These are phyloP conservation scores for Habroteleia sp. DNA, from an alignment of 2,888 invertebrate genomes.

Conservation along the genomic window DNA sequence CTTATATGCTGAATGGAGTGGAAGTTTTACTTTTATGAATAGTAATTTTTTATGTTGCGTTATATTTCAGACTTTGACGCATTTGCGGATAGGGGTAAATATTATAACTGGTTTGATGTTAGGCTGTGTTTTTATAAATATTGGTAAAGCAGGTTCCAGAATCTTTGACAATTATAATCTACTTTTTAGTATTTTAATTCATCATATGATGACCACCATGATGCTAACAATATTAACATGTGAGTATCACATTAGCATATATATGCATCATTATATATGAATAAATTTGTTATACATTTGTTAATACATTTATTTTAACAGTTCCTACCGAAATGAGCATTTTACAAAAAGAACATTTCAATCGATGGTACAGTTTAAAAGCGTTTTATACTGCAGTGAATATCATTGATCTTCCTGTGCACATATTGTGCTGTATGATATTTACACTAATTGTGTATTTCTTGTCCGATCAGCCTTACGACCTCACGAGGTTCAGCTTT, in stretches of 20 bases:
- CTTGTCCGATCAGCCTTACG: constrained; percentile 94
- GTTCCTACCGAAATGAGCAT: constrained; percentile 92
- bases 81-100: constrained; percentile 88
- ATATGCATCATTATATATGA: too few species aligned
- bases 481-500: constrained; percentile 89
- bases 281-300: background rate
- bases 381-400: constrained; percentile 90
- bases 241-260: constrained; percentile 81
- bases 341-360: constrained; percentile 91
- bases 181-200: constrained; percentile 94
- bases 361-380: constrained; percentile 93
- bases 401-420: constrained; percentile 89
- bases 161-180: constrained; percentile 93
- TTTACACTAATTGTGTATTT: constrained; percentile 90
- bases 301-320: constrained; percentile 74
- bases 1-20: too few species aligned
- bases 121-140: constrained; percentile 88
- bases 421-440: constrained; percentile 87
- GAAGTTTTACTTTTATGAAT: too few species aligned
- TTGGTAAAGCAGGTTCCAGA: constrained; percentile 88
- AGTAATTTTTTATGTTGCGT: too few species aligned
- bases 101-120: constrained; percentile 88
- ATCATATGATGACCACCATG: constrained; percentile 95
- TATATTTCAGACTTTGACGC: constrained; percentile 87
- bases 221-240: constrained; percentile 94